Evolutionary conservation across 2,888 invertebrate species (phyloP), one percentile per base, ranked within the genome.

Genomic region (Drosophila nr. perissopoda): DNA sequence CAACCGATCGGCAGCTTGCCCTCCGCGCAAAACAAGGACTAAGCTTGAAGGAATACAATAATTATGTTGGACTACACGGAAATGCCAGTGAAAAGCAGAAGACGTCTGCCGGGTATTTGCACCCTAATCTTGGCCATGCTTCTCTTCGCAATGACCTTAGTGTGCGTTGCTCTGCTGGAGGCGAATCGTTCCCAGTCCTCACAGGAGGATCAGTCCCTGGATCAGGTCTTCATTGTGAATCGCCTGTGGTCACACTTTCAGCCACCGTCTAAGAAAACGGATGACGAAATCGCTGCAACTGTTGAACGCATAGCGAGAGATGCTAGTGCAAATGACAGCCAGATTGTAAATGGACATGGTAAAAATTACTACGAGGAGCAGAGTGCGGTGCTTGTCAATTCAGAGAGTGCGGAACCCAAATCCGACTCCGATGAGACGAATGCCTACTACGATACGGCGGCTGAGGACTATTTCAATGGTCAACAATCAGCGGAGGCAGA

Each of bases 301-400:
- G 89, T 90, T 49, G 80, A 86, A 33, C 90, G 87, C 4, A 74
- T 80, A 4, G 74, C 82, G 1, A 64, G 87, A 29, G 75, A 83
- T 38, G 61, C 70, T 0, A 58, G 8, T 2, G 16, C 27, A 5
- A 83, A 90, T 51, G 48, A 25, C 7, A 83, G 68, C 13, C 54
- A 33, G 2, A 54, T 18, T 8, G 36, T 54, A 11, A 42, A 34
- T 33, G 29, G 61, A 10, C 51, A 74, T n/a, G 59, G 70, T 29
- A 85, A 75, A 7, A 73, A 68, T 49, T 90, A 80, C 57, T 87
- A 87, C 33, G 87, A 87, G 69, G 87, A 87, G 54, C 87, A 87
- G 40, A 67, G 70, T 5, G 83, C 87, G 16, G 90, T 90, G 34
- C 78, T 87, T 25, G 87, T 87, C 13, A 78, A 88, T 31, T 60